phyloP scores from a whole-genome alignment of 1,140 invertebrate genomes.

The Belonocnema kinseyi region DNA sequence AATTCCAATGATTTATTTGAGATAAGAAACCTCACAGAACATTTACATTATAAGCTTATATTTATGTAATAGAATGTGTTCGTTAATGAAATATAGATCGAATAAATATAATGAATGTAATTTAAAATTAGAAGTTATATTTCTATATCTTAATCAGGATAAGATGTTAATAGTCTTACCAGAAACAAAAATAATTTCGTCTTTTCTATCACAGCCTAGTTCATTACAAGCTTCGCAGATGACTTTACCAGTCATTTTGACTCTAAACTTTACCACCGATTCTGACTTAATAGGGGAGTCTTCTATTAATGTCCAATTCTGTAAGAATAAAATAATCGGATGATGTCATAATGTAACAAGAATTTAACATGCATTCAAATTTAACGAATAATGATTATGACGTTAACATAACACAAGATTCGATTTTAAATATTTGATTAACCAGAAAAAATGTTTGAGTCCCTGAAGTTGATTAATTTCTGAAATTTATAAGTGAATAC shows the following conservation, averaged over 20 bases:
- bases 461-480: too few relatives aligned
- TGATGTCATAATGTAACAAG: not conserved
- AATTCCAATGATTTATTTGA: conserved; percentile 46
- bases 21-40: too few relatives aligned
- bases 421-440: too few relatives aligned
- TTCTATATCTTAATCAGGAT: not conserved
- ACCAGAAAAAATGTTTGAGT: too few relatives aligned
- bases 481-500: not conserved
- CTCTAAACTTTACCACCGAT: conserved; percentile 42
- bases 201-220: conserved; percentile 51
- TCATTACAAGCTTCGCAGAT: conserved; percentile 60
- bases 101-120: conserved; percentile 39
- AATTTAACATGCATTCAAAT: too few relatives aligned
- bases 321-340: not conserved
- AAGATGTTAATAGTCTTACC: conserved; percentile 48
- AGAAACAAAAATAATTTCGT: conserved; percentile 56
- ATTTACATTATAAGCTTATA: not conserved
- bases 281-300: not conserved
- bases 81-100: conserved; percentile 37
- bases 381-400: too few relatives aligned
- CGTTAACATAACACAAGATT: too few relatives aligned
- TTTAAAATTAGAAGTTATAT: conserved; percentile 48
- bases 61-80: not conserved
- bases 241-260: conserved; percentile 55
- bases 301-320: conserved; percentile 28